These are phyloP conservation scores for Lumbricus terrestris DNA, from an alignment of 2,888 invertebrate species.

Conservation along the genomic window DNA sequence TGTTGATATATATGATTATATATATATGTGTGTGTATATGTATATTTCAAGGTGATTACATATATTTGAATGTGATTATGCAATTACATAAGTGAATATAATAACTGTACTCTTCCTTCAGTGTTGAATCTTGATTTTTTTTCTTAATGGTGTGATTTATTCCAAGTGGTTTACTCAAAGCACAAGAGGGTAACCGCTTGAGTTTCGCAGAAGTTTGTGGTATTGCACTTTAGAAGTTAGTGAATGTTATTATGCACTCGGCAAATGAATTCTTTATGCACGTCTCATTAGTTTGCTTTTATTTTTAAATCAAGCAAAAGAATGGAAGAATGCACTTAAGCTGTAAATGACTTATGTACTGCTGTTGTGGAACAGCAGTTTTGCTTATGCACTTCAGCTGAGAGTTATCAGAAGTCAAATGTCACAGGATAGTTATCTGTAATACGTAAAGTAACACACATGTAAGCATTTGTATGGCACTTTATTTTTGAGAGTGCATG, in stretches of 20 bases:
- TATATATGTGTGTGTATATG: conserved; percentile 5
- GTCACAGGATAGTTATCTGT: neutral
- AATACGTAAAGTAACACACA: neutral
- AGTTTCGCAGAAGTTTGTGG: neutral
- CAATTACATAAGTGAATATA: neutral
- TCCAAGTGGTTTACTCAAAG: neutral
- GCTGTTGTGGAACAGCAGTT: neutral
- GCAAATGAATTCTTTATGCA: neutral
- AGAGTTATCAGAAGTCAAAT: neutral
- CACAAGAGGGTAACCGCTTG: neutral
- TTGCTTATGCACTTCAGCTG: neutral
- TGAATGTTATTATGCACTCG: neutral
- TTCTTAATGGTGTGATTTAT: neutral
- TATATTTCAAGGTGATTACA: neutral
- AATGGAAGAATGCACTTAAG: neutral
- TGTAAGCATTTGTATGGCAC: neutral
- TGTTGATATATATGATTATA: neutral
- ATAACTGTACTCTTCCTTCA: conserved; percentile 4
- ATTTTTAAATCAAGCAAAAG: neutral
- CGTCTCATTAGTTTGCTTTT: neutral
- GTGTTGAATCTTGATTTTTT: neutral
- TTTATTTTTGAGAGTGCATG: neutral
- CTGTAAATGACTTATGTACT: neutral
- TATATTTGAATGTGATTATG: conserved; percentile 10
- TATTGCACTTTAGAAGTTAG: neutral